These are phyloP conservation scores for Eulithis testata DNA, from an alignment of 2,888 invertebrate species.

Conservation along the genomic window DNA sequence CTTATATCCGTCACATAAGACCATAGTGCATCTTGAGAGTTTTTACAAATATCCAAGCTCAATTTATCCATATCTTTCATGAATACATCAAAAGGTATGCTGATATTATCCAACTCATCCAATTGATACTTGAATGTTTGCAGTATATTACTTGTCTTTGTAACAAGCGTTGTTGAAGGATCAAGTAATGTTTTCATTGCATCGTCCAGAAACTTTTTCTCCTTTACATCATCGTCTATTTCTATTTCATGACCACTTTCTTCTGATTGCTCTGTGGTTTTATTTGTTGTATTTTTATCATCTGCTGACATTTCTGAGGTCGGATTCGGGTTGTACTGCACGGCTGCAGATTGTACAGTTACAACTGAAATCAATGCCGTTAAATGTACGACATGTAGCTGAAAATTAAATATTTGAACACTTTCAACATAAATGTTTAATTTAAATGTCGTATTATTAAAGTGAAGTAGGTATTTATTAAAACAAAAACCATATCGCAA, in stretches of 20 bases:
- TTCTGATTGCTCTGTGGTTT: slow-evolving; percentile 68
- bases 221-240: slow-evolving; percentile 68
- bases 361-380: slow-evolving; percentile 52
- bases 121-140: slow-evolving; percentile 65
- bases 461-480: too few species aligned
- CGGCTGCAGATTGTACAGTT: slow-evolving; percentile 43
- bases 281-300: slow-evolving; percentile 63
- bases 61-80: slow-evolving; percentile 77
- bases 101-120: slow-evolving; percentile 64
- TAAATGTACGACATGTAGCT: slow-evolving; percentile 44
- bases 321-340: slow-evolving; percentile 66
- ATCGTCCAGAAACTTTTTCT: slow-evolving; percentile 72
- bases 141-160: slow-evolving; percentile 57
- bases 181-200: slow-evolving; percentile 74
- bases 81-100: slow-evolving; percentile 65
- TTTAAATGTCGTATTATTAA: too few species aligned
- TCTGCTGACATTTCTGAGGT: slow-evolving; percentile 78
- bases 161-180: slow-evolving; percentile 59
- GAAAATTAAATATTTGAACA: slow-evolving; percentile 9
- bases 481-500: too few species aligned
- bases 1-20: slow-evolving; percentile 74
- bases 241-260: slow-evolving; percentile 75
- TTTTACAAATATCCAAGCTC: slow-evolving; percentile 75
- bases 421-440: background rate
- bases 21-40: slow-evolving; percentile 75